Base-by-base conservation (phyloP, 2,888 invertebrate species). In the Mythimna pallens region DNA sequence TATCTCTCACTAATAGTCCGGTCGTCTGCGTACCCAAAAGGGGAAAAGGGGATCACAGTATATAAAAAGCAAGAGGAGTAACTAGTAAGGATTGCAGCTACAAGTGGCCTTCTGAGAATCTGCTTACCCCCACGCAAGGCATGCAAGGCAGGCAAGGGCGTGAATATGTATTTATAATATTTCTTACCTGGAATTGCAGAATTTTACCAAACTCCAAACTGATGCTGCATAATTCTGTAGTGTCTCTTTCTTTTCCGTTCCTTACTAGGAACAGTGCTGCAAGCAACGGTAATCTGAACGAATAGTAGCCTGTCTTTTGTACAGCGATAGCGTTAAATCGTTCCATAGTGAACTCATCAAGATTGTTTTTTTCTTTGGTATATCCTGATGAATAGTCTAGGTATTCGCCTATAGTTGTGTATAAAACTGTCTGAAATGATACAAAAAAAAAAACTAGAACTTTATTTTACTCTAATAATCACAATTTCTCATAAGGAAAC, bases 181-280 rank as follows among this genome's bases (percentile, higher is more conserved):
- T 47, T 20, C 20, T 58, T 59, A 78, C 77, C 81, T 80, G 81
- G 50, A 61, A n/a, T 64, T 78, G 77, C 14, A 78, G 20, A 64
- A 80, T 50, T 67, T 68, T 81, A 10, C 81, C 78, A 12, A 78
- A 55, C 12, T 81, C 81, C 20, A 25, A 62, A 43, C 81, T 76
- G 8, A 78, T 76, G 25, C 34, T n/a, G 20, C 22, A 34, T 36
- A 61, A n/a, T 22, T 81, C 68, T 22, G 47, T 30, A 2, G 36
- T 65, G 30, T 64, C 55, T 65, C 30, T 68, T 30, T 68, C 43
- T 30, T 57, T 76, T 0, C 64, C 64, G 36, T 81, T 76, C 7
- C 62, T 57, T n/a, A 76, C 59, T 52, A 81, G 22, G 17, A 61
- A 14, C 22, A 76, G 52, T n/a, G 25, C 81, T 17, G 10, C 43